Evolutionary conservation across 2,888 invertebrate species (phyloP), one percentile per base, ranked within the genome.

Genomic region (Amphipoea oculea): DNA sequence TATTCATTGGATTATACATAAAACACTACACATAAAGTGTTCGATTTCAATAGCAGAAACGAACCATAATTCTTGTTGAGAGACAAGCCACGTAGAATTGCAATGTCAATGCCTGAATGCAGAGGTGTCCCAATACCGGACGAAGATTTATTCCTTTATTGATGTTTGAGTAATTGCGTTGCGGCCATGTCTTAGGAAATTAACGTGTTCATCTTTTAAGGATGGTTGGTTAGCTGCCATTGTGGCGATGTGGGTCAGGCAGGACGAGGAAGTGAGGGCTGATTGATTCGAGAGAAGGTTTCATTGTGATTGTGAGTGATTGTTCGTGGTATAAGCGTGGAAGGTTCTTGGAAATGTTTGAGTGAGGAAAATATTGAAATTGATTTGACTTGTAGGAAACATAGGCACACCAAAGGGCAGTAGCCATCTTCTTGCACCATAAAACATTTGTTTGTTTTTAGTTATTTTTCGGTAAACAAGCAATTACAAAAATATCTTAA

Each of bases 141-240:
- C 82, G 85, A 87, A 90, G 92, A 92, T 90, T 91, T 91, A 92
- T 91, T 84, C 82, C 65, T 74, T 71, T 84, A 86, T 89, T 90
- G 85, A 83, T 81, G 86, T 85, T 87, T 89, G 89, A 90, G 85
- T 86, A 90, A 89, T 89, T 90, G 90, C 68, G 65, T 23, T 65
- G 65, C 17, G 57, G 73, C 23, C 62, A 62, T 71, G 86, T 86
- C 80, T 70, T 20, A 29, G 69, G 60, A 81, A 79, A 85, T 89
- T 89, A 88, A 89, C 85, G 76, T 89, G 85, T 88, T 82, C 84
- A 86, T 88, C 84, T 76, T 73, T 84, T 79, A 83, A 81, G 85
- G 81, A 60, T 45, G 75, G 85, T 82, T 87, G 78, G 83, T 85
- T 88, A 82, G 75, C 63, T 42, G 42, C 78, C 72, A 82, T 88